phyloP scores from a whole-genome alignment of 2,888 invertebrate species.

The Ecliptopera silaceata region DNA sequence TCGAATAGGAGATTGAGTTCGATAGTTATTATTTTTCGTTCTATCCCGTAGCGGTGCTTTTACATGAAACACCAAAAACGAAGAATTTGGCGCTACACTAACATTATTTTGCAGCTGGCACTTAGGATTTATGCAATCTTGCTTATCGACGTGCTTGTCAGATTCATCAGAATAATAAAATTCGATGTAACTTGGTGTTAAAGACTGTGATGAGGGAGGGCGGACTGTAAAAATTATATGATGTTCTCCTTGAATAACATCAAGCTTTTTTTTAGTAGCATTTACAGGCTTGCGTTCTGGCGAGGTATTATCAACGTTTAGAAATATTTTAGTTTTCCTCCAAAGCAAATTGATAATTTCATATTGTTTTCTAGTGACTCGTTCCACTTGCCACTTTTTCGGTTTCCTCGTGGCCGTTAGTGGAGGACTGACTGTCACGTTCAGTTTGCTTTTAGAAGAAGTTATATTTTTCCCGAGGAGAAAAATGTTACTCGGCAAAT shows the following conservation, averaged over 20 bases:
- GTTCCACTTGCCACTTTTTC: constrained; percentile 54
- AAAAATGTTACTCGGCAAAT: background rate
- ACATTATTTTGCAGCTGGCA: constrained; percentile 23
- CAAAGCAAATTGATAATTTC: constrained; percentile 65
- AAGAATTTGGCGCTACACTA: constrained; percentile 24
- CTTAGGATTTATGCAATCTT: constrained; percentile 31
- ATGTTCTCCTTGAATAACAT: constrained; percentile 17
- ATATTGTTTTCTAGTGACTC: constrained; percentile 60
- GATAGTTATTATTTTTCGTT: background rate
- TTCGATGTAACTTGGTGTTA: constrained; percentile 67
- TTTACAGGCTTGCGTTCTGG: constrained; percentile 4
- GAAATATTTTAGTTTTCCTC: constrained; percentile 60
- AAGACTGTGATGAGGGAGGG: constrained; percentile 27
- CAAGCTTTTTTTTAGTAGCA: constrained; percentile 22
- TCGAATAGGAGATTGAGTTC: background rate
- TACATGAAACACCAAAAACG: constrained; percentile 33
- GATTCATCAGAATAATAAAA: constrained; percentile 69
- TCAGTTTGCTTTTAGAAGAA: background rate
- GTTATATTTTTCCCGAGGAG: constrained; percentile 2
- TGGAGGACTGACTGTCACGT: background rate
- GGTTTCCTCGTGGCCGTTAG: background rate
- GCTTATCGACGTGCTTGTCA: constrained; percentile 39
- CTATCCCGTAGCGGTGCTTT: constrained; percentile 11
- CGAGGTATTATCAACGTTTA: constrained; percentile 40
- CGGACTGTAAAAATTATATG: constrained; percentile 23